phyloP scores from a whole-genome alignment of 2,888 invertebrate species.

The Linhomoeus sp. region DNA sequence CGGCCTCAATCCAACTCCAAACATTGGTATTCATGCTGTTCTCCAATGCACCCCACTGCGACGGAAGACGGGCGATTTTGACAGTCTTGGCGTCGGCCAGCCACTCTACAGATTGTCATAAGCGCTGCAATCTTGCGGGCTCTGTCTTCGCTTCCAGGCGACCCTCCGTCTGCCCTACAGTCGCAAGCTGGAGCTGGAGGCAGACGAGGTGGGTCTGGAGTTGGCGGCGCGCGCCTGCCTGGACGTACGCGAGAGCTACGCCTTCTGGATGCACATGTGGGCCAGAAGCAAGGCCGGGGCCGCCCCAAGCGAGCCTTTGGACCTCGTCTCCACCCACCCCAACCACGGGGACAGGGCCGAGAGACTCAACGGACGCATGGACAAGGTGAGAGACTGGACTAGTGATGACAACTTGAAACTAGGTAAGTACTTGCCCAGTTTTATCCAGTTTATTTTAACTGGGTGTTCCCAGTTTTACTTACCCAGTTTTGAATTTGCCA shows the following conservation, averaged over 20 bases:
- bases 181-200: conserved; percentile 39
- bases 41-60: no score
- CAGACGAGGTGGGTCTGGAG: conserved; percentile 39
- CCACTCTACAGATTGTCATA: no score
- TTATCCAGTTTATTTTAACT: no score
- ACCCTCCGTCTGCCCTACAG: conserved; percentile 34
- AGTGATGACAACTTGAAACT: no score
- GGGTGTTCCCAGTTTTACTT: no score
- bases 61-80: no score
- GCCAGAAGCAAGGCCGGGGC: conserved; percentile 7
- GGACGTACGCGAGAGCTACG: conserved; percentile 39
- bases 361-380: neutral
- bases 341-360: conserved; percentile 4
- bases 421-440: no score
- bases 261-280: conserved; percentile 38
- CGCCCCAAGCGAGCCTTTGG: neutral
- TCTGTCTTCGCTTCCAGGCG: neutral
- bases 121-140: neutral
- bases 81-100: no score
- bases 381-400: no score
- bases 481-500: no score
- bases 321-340: conserved; percentile 3
- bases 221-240: conserved; percentile 38
- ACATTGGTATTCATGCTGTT: no score
- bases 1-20: no score